Conservation (phyloP, 2,888 invertebrate genomes). For the Tetanocera ferruginea region DNA sequence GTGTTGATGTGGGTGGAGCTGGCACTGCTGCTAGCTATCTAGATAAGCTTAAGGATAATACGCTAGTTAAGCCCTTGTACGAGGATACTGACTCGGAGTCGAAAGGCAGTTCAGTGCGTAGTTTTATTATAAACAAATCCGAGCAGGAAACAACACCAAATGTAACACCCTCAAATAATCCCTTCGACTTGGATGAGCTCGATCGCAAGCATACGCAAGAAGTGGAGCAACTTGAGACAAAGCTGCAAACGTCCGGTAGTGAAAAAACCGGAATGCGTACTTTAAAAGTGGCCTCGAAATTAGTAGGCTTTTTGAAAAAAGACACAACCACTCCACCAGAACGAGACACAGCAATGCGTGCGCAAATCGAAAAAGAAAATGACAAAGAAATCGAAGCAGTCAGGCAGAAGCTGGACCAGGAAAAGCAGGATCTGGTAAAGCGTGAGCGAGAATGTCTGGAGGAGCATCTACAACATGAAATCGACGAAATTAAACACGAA, state of each 20-base stretch:
- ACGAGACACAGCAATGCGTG: slow-evolving; percentile 13
- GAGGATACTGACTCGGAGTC: slow-evolving; percentile 69
- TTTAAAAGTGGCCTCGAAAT: slow-evolving; percentile 60
- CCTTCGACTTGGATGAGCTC: slow-evolving; percentile 72
- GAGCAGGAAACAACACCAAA: slow-evolving; percentile 70
- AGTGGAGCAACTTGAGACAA: slow-evolving; percentile 72
- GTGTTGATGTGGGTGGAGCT: slow-evolving; percentile 49
- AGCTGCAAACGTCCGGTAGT: slow-evolving; percentile 61
- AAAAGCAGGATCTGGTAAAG: slow-evolving; percentile 69
- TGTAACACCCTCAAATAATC: slow-evolving; percentile 61
- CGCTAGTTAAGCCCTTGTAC: slow-evolving; percentile 61
- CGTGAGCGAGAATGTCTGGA: slow-evolving; percentile 69
- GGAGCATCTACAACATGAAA: slow-evolving; percentile 62
- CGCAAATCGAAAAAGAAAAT: slow-evolving; percentile 56
- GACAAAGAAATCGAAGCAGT: slow-evolving; percentile 54
- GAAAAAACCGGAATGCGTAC: slow-evolving; percentile 61
- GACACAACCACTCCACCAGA: slow-evolving; percentile 44
- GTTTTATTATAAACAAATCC: slow-evolving; percentile 64
- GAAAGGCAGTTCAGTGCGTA: slow-evolving; percentile 65
- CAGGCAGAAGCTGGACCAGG: slow-evolving; percentile 65
- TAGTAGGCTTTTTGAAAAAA: slow-evolving; percentile 59
- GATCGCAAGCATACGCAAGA: slow-evolving; percentile 60
- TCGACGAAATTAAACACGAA: slow-evolving; percentile 58
- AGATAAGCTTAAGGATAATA: slow-evolving; percentile 62
- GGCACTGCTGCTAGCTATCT: slow-evolving; percentile 55